Conservation (phyloP, 2,797 vertebrate genomes). For the Myiothlypis chrysogaster region DNA sequence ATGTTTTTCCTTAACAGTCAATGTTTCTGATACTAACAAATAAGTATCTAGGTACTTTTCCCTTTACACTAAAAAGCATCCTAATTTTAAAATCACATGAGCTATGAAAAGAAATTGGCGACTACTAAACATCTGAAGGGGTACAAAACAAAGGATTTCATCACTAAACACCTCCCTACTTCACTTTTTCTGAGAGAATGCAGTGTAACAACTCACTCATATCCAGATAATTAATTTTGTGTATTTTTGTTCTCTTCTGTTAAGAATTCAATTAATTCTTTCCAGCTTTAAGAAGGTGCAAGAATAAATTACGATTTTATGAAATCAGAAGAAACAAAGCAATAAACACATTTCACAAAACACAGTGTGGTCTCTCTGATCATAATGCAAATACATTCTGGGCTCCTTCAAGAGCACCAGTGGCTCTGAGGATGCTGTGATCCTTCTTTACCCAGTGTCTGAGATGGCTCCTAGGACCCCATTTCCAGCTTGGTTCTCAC, state of each 20-base stretch:
- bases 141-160: background rate
- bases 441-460: background rate
- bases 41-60: background rate
- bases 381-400: background rate
- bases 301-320: background rate
- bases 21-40: background rate
- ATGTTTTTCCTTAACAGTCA: background rate
- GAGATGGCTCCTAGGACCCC: background rate
- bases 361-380: background rate
- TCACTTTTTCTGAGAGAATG: background rate
- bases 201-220: background rate
- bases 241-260: background rate
- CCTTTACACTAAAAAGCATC: background rate
- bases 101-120: background rate
- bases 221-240: background rate
- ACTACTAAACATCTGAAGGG: background rate
- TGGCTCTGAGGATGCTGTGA: rapidly evolving
- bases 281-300: background rate
- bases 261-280: background rate
- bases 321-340: background rate
- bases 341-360: background rate
- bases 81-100: background rate
- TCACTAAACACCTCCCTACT: background rate
- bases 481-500: background rate
- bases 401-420: background rate